phyloP scores from a whole-genome alignment of 2,113 vertebrate species.

The Oreochromis tanganicae region DNA sequence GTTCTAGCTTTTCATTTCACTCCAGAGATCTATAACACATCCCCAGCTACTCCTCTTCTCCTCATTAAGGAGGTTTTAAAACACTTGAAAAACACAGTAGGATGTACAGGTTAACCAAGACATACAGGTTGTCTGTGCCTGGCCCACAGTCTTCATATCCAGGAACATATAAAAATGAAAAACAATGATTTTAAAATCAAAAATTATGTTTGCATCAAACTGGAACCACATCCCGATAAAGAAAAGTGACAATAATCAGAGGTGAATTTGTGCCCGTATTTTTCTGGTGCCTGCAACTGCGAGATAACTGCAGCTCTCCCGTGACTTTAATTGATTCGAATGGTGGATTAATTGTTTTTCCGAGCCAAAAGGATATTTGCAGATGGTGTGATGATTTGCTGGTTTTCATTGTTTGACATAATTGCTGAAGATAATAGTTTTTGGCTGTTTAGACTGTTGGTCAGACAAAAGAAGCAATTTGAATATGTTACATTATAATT shows the following conservation, averaged over 20 bases:
- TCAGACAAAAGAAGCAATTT: neutral
- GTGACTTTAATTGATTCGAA: neutral
- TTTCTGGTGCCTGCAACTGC: neutral
- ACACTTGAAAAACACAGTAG: neutral
- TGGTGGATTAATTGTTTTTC: neutral
- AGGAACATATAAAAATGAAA: fast-evolving
- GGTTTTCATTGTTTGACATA: neutral
- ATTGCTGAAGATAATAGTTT: neutral
- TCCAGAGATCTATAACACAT: neutral
- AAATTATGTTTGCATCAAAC: neutral
- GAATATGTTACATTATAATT: neutral
- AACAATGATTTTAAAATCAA: neutral
- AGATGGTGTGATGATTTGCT: neutral
- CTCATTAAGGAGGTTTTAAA: neutral
- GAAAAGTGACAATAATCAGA: neutral
- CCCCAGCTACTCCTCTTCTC: neutral
- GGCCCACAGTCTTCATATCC: neutral
- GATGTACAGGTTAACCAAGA: neutral
- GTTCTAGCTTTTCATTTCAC: neutral
- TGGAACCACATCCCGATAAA: neutral
- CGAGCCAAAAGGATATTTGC: neutral
- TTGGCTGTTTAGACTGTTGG: neutral
- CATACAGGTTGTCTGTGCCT: neutral
- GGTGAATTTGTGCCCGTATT: neutral
- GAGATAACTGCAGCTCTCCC: neutral